phyloP scores from a whole-genome alignment of 2,888 invertebrate genomes.

The Gastrophysa polygoni region DNA sequence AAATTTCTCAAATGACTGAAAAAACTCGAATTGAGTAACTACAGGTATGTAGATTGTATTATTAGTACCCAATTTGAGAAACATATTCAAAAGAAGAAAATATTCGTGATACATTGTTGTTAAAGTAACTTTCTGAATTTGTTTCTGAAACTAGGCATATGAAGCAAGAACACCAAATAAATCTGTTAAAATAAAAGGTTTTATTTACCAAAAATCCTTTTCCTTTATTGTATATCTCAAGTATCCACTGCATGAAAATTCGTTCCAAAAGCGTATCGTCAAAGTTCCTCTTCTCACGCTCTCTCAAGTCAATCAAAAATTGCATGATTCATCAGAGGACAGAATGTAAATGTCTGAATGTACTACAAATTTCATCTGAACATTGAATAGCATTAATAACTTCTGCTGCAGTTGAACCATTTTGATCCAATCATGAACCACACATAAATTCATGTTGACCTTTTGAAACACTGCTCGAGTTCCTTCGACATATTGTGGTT shows the following conservation, averaged over 20 bases:
- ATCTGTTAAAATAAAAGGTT: conserved; percentile 19
- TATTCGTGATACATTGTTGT: not conserved
- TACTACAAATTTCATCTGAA: too few species aligned
- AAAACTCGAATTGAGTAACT: too few species aligned
- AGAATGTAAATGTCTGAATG: not conserved
- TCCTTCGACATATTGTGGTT: not conserved
- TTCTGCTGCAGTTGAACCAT: too few species aligned
- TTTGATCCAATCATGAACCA: not conserved
- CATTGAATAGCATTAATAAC: too few species aligned
- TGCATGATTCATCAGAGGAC: not conserved
- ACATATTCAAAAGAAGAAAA: conserved; percentile 2
- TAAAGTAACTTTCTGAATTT: not conserved
- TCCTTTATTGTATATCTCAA: conserved; percentile 20
- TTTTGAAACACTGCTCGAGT: not conserved
- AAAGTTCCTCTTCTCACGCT: conserved; percentile 28
- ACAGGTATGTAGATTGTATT: too few species aligned
- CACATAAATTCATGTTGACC: not conserved
- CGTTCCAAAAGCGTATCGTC: conserved; percentile 22
- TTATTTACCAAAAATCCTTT: conserved; percentile 26
- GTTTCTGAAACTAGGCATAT: not conserved
- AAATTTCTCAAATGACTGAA: too few species aligned
- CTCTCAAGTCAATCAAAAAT: not conserved
- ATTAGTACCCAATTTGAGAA: not conserved
- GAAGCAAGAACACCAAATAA: conserved; percentile 6
- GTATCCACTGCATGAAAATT: conserved; percentile 27